Conservation (phyloP, 2,113 vertebrate species). For the Etheostoma spectabile region DNA sequence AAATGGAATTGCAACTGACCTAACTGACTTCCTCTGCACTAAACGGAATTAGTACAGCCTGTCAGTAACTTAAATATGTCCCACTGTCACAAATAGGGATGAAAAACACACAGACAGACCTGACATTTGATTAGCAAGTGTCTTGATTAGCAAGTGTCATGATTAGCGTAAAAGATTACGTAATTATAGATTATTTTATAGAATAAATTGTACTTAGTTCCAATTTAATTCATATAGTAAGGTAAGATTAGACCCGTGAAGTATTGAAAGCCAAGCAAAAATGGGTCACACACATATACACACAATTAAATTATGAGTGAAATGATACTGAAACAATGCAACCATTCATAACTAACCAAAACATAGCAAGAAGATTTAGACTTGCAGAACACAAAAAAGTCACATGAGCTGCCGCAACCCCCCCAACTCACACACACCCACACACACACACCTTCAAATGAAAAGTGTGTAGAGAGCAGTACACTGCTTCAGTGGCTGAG, state of each 20-base stretch:
- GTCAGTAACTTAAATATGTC: not conserved
- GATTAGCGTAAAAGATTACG: too few species aligned
- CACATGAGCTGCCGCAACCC: too few species aligned
- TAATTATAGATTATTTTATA: too few species aligned
- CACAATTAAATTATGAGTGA: too few species aligned
- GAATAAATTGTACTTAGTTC: not conserved
- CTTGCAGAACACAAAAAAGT: too few species aligned
- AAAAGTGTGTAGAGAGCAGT: not conserved
- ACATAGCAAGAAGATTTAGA: too few species aligned
- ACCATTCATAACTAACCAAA: too few species aligned
- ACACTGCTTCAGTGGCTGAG: not conserved
- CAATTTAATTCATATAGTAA: not conserved
- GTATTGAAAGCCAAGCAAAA: constrained; percentile 1
- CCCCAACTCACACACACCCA: not conserved
- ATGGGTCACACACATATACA: not conserved
- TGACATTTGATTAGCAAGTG: not conserved
- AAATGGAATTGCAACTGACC: not conserved
- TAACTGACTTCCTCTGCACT: not conserved
- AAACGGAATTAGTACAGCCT: not conserved
- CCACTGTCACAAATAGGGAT: not conserved
- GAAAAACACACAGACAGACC: not conserved
- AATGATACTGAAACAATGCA: too few species aligned
- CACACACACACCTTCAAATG: not conserved
- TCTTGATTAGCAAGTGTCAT: too few species aligned
- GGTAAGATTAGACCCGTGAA: not conserved